Evolutionary conservation across 2,113 vertebrate genomes (phyloP).

Genomic region (Andinoacara biseriatus): DNA sequence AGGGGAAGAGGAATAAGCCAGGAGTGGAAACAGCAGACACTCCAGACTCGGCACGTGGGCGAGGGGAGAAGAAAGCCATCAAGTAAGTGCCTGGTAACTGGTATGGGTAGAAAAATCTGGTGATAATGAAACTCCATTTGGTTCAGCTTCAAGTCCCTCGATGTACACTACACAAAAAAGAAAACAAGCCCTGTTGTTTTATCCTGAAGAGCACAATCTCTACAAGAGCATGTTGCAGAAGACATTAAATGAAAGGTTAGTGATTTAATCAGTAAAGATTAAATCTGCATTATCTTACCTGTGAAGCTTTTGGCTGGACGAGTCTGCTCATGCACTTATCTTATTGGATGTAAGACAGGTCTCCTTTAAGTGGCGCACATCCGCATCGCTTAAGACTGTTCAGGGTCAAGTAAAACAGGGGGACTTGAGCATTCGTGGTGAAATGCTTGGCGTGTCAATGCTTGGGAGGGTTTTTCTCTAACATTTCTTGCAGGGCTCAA

Average conservation of each 20-base stretch:
- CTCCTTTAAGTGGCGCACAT: constrained; percentile 41
- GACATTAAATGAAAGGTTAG: constrained; percentile 50
- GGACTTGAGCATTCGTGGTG: not conserved
- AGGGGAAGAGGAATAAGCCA: constrained; percentile 97
- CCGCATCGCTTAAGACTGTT: constrained; percentile 27
- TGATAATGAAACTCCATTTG: constrained; percentile 56
- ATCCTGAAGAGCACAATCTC: constrained; percentile 35
- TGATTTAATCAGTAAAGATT: constrained; percentile 60
- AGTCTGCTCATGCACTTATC: constrained; percentile 48
- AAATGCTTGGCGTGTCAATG: constrained; percentile 22
- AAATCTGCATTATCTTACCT: constrained; percentile 58
- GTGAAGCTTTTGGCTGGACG: constrained; percentile 43
- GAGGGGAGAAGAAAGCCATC: constrained; percentile 98
- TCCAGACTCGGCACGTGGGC: constrained; percentile 91
- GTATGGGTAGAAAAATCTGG: constrained; percentile 64
- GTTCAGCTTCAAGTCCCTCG: constrained; percentile 38
- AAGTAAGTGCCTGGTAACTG: constrained; percentile 89
- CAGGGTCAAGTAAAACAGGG: constrained; percentile 21
- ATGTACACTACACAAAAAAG: constrained; percentile 29
- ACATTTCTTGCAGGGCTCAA: constrained; percentile 63
- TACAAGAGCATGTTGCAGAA: constrained; percentile 36
- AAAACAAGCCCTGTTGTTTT: constrained; percentile 34
- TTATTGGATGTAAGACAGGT: constrained; percentile 47
- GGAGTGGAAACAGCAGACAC: constrained; percentile 93
- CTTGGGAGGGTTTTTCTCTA: constrained; percentile 42